Base-by-base conservation (phyloP, 2,888 invertebrate genomes). In the Stomorhina lunata region DNA sequence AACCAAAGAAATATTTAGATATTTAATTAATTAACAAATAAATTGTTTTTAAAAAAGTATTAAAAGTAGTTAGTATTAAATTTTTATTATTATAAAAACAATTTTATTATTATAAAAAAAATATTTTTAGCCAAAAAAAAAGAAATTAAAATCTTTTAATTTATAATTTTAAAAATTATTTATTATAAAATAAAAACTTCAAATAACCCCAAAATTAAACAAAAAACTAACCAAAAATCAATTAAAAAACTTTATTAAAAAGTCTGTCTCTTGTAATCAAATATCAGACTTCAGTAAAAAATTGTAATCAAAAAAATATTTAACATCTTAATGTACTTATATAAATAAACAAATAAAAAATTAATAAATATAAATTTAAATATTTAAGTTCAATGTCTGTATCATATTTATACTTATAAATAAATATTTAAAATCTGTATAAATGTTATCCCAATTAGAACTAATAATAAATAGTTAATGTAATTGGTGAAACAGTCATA, bases 401-500 rank as follows among this genome's bases (percentile, higher is more conserved):
- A 55, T 15, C 20, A 57, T 55, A 43, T n/a, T n/a, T n/a, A n/a
- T n/a, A n/a, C n/a, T n/a, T n/a, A n/a, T n/a, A n/a, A n/a, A n/a
- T n/a, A n/a, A n/a, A n/a, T n/a, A n/a, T n/a, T n/a, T n/a, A n/a
- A n/a, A n/a, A 55, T 4, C n/a, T 65, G 32, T 75, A 55, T 34
- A 65, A 57, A 72, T 50, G 25, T 59, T 75, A 69, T 17, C 22
- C 53, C 45, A 75, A 53, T 50, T 4, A 66, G 65, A 27, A 15
- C n/a, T 12, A 59, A 48, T 68, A 17, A 34, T 22, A 20, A 53
- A 29, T 25, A 59, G 50, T 45, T 40, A 59, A 2, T 65, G 57
- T 76, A 79, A 72, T 72, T 61, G 53, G 37, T 55, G n/a, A 69
- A 78, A 82, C 40, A 75, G 50, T 75, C 65, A 71, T 43, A 55